These are phyloP conservation scores for Hypomesus transpacificus DNA, from an alignment of 2,113 vertebrate species.

Conservation along the genomic window DNA sequence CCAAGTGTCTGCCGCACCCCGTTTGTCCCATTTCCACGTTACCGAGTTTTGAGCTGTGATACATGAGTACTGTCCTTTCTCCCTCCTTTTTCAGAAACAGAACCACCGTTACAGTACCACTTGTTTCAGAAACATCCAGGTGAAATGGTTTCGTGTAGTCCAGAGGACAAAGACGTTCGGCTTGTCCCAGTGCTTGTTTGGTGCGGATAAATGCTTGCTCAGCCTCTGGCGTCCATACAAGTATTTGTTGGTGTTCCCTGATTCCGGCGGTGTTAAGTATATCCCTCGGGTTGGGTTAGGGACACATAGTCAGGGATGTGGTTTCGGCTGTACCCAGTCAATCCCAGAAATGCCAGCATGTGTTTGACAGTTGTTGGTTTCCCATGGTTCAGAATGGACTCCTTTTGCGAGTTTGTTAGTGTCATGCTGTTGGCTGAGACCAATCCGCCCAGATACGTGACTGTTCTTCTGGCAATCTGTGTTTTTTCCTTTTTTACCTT, in stretches of 20 bases:
- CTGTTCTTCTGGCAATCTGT: background rate
- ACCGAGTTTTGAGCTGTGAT: background rate
- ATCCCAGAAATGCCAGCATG: conserved; percentile 7
- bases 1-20: background rate
- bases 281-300: background rate
- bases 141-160: background rate
- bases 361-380: conserved; percentile 5
- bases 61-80: background rate
- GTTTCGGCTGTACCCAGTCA: conserved; percentile 1
- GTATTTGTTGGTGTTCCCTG: background rate
- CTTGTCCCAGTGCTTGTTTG: background rate
- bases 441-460: background rate
- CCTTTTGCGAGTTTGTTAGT: background rate
- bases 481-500: background rate
- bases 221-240: background rate
- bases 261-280: background rate
- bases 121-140: background rate
- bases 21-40: background rate
- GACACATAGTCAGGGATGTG: background rate
- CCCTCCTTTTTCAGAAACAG: background rate
- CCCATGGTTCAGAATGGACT: background rate
- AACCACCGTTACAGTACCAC: background rate
- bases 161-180: background rate
- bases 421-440: background rate
- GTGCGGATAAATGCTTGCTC: background rate